A percentile compares a stretch with the other conserved stretches of the same genome.
These are phyloP conservation scores for Agrochola macilenta DNA, from an alignment of 2,888 invertebrate genomes.

Conservation along the genomic window DNA sequence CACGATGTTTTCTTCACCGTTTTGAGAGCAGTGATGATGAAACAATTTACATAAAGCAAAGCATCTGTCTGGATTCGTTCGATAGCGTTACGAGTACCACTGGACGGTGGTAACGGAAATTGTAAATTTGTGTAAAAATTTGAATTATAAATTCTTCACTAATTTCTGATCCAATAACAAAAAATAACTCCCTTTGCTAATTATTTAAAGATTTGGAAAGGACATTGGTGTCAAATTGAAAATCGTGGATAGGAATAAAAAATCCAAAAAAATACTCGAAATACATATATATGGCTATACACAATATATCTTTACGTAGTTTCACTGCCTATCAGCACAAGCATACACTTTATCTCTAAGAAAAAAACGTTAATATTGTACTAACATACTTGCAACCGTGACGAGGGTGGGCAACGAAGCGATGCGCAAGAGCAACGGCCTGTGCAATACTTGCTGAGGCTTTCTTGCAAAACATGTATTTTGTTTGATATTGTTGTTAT, in stretches of 20 bases:
- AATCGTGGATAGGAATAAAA: neutral
- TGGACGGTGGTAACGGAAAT: too few relatives aligned
- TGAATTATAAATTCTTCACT: neutral
- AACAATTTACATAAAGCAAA: too few relatives aligned
- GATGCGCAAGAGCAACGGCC: slow-evolving; percentile 74
- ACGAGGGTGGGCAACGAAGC: slow-evolving; percentile 76
- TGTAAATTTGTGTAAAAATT: neutral
- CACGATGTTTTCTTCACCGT: too few relatives aligned
- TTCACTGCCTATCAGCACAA: slow-evolving; percentile 10
- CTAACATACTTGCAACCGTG: slow-evolving; percentile 69
- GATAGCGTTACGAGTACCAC: too few relatives aligned
- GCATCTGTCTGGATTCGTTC: too few relatives aligned
- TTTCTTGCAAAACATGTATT: slow-evolving; percentile 63
- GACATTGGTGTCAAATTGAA: neutral
- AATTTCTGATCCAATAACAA: too few relatives aligned
- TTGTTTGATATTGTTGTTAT: slow-evolving; percentile 46
- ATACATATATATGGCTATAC: too few relatives aligned
- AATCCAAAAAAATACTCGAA: too few relatives aligned
- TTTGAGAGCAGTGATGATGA: too few relatives aligned
- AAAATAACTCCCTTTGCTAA: too few relatives aligned
- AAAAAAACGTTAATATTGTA: slow-evolving; percentile 62
- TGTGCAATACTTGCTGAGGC: slow-evolving; percentile 71
- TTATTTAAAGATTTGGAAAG: too few relatives aligned
- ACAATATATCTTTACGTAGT: neutral
- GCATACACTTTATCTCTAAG: slow-evolving; percentile 45